phyloP scores from a whole-genome alignment of 2,113 vertebrate species.

The Aepyceros melampus region DNA sequence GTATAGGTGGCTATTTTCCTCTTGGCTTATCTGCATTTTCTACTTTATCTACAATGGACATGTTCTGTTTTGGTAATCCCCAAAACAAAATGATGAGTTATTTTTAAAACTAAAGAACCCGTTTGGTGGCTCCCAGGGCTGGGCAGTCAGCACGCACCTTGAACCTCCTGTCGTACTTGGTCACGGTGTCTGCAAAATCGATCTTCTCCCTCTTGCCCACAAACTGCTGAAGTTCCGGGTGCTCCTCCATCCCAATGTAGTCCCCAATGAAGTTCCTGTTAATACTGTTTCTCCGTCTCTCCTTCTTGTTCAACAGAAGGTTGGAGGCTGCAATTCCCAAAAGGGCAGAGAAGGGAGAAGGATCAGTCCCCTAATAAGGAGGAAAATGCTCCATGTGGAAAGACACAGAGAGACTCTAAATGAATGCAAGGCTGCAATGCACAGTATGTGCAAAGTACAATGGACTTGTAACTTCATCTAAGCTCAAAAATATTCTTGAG shows the following conservation, averaged over 20 bases:
- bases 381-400: not conserved
- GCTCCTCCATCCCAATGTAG: slow-evolving; percentile 97
- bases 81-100: not conserved
- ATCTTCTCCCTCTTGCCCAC: slow-evolving; percentile 96
- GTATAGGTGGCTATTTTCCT: not conserved
- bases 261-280: slow-evolving; percentile 98
- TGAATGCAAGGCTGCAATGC: not conserved
- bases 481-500: not conserved
- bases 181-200: slow-evolving; percentile 95
- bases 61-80: not conserved
- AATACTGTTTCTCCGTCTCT: slow-evolving; percentile 94
- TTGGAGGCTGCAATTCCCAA: slow-evolving; percentile 87
- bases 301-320: slow-evolving; percentile 94
- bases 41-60: not conserved
- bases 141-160: slow-evolving; percentile 82
- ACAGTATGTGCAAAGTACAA: not conserved
- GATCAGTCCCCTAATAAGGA: not conserved
- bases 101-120: not conserved
- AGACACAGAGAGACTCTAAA: not conserved
- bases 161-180: slow-evolving; percentile 94
- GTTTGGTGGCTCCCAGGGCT: not conserved
- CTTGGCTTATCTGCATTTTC: not conserved
- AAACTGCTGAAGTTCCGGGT: slow-evolving; percentile 94
- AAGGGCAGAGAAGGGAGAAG: not conserved
- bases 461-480: not conserved